phyloP scores from a whole-genome alignment of 1,140 invertebrate species.

The Sinonovacula constricta region DNA sequence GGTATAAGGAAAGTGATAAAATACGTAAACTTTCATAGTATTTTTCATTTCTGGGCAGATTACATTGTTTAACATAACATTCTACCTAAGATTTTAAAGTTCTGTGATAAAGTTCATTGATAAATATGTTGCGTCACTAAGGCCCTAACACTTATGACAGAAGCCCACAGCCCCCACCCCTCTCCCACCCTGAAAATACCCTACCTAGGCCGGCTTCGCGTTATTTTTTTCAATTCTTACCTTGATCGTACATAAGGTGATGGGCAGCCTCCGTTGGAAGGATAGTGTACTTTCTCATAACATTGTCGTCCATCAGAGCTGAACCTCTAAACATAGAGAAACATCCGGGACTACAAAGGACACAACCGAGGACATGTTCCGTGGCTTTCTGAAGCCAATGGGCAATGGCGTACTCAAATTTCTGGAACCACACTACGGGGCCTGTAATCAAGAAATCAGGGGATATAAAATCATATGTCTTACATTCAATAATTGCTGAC shows the following conservation, averaged over 20 bases:
- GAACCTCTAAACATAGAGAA: slow-evolving; percentile 95
- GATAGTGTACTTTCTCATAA: slow-evolving; percentile 95
- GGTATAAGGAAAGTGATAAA: too few species aligned
- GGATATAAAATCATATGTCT: too few species aligned
- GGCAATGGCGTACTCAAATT: slow-evolving; percentile 84
- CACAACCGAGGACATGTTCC: slow-evolving; percentile 84
- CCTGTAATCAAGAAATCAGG: slow-evolving; percentile 78
- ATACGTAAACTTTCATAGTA: too few species aligned
- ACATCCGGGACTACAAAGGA: slow-evolving; percentile 91
- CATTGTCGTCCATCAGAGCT: slow-evolving; percentile 99
- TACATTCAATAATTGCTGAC: too few species aligned
- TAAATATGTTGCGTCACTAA: not conserved
- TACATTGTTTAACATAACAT: not conserved
- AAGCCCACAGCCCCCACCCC: too few species aligned
- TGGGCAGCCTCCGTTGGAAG: slow-evolving; percentile 81
- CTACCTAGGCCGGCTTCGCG: not conserved
- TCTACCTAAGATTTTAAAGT: not conserved
- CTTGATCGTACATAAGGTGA: slow-evolving; percentile 84
- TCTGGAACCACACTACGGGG: slow-evolving; percentile 92
- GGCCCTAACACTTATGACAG: too few species aligned
- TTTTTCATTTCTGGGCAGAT: not conserved
- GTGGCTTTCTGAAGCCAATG: slow-evolving; percentile 85
- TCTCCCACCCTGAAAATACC: not conserved
- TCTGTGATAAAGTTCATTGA: not conserved
- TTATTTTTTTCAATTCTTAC: slow-evolving; percentile 58